Conservation (phyloP, 2,888 invertebrate genomes). For the Lampropteryx suffumata region DNA sequence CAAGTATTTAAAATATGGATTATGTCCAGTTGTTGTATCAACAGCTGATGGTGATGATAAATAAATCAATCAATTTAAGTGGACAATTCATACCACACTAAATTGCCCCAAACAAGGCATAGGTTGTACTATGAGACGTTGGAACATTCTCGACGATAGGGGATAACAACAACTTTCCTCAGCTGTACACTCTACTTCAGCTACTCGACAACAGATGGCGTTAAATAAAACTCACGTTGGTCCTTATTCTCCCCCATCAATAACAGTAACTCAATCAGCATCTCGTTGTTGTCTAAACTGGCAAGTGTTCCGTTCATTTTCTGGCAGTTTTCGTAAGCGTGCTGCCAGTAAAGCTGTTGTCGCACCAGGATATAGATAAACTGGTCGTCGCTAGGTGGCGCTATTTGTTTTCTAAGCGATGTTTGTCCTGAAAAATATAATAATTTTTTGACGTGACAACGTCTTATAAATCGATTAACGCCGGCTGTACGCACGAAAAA, state of each 20-base stretch:
- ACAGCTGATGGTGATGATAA: too few species aligned
- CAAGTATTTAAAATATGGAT: too few species aligned
- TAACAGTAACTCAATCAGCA: conserved; percentile 60
- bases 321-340: conserved; percentile 68
- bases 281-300: conserved; percentile 55
- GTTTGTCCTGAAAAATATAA: conserved; percentile 45
- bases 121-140: too few species aligned
- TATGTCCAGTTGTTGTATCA: too few species aligned
- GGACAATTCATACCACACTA: too few species aligned
- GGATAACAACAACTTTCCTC: neutral
- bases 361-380: conserved; percentile 66
- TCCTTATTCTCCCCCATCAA: conserved; percentile 74
- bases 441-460: too few species aligned
- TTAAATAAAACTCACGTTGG: conserved; percentile 53
- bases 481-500: too few species aligned
- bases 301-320: conserved; percentile 68
- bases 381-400: conserved; percentile 63
- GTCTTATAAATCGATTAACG: too few species aligned
- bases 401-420: conserved; percentile 33
- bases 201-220: conserved; percentile 32
- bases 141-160: too few species aligned
- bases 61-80: too few species aligned
- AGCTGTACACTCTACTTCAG: neutral
- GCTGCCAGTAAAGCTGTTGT: conserved; percentile 66
- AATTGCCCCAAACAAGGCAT: too few species aligned